Evolutionary conservation across 2,113 vertebrate species (phyloP).

Genomic region (Zeus faber): DNA sequence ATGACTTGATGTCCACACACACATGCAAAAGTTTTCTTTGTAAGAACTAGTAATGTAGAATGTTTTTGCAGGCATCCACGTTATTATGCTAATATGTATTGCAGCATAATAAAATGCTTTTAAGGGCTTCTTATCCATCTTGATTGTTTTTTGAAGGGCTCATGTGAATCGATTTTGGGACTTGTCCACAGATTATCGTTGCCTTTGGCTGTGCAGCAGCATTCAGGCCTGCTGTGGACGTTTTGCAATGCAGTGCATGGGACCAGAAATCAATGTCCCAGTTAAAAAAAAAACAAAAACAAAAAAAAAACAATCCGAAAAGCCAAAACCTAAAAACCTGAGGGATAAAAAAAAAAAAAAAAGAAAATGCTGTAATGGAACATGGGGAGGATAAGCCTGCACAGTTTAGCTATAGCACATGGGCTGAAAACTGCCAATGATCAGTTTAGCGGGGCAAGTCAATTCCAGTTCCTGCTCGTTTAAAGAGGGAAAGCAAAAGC

Average conservation of each 20-base stretch:
- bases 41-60: no score
- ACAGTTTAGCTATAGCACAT: slow-evolving; percentile 45
- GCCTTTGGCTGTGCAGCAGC: slow-evolving; percentile 30
- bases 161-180: slow-evolving; percentile 33
- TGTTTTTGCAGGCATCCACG: slow-evolving; percentile 42
- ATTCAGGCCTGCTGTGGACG: slow-evolving; percentile 24
- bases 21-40: no score
- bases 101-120: no score
- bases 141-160: slow-evolving; percentile 45
- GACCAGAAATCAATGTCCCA: not conserved
- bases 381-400: slow-evolving; percentile 54
- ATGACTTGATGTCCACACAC: no score
- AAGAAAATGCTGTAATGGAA: slow-evolving; percentile 58
- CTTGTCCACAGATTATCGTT: slow-evolving; percentile 37
- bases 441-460: slow-evolving; percentile 31
- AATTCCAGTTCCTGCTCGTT: slow-evolving; percentile 24
- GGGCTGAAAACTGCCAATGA: slow-evolving; percentile 38
- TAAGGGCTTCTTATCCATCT: slow-evolving; percentile 49
- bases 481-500: no score
- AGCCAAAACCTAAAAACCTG: slow-evolving; percentile 48
- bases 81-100: no score
- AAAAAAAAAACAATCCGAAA: not conserved
- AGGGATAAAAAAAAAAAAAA: slow-evolving; percentile 24
- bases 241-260: slow-evolving; percentile 35
- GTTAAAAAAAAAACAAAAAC: no score